Base-by-base conservation (phyloP, 1,140 invertebrate species). In the Odontomachus brunneus region DNA sequence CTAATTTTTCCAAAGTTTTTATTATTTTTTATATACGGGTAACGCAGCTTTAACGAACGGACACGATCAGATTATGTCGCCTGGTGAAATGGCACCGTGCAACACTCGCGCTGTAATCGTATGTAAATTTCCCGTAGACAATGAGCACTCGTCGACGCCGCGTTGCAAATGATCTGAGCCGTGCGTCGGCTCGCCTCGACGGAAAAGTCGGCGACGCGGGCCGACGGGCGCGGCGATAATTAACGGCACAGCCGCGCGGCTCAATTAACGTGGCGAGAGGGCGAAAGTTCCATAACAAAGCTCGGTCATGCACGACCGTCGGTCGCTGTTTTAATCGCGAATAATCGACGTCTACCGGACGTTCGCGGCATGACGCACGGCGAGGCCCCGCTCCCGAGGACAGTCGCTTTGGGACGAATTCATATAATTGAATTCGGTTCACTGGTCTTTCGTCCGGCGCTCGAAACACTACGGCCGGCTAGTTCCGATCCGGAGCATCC, bases 361-460 rank as follows among this genome's bases (percentile, higher is more conserved):
- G 55, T 26, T 57, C 51, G 22, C 57, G 22, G 12, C 24, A 49
- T 38, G 69, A 72, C 57, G 51, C 66, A 48, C 2, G 67, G 60
- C 33, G 51, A 57, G 69, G n/a, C n/a, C 74, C 57, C 89, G 87
- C 72, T 88, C 53, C 69, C 74, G 51, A 85, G 85, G 83, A 82
- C 83, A 84, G 80, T 85, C 88, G 86, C 75, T 88, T 88, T 89
- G 74, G 86, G 87, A 82, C 82, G 75, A 75, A 88, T 83, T 90
- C 84, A 87, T 88, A 91, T 92, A 91, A 91, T 92, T 91, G 86
- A 92, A 91, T 91, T 91, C 91, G 86, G 89, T 90, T 91, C 90
- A 89, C 88, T 88, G 90, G 89, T 84, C 85, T 83, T n/a, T 82
- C 65, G 82, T 55, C 86, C 90, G 83, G 81, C 86, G 87, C 87